Evolutionary conservation across 2,888 invertebrate species (phyloP), one percentile per base, ranked within the genome.

Genomic region (Spodoptera picta): DNA sequence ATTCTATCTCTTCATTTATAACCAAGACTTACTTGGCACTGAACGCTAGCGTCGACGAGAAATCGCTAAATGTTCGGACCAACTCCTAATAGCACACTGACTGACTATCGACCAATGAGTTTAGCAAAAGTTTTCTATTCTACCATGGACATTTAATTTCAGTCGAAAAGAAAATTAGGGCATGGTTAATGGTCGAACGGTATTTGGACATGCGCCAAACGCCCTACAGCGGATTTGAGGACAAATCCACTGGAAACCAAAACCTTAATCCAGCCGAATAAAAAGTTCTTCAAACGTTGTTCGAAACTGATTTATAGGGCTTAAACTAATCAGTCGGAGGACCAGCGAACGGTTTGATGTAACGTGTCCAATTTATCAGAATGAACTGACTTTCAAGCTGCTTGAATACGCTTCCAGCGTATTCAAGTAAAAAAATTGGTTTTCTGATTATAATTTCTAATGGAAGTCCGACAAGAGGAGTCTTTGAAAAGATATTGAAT

Each of bases 141-240:
- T 76, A 84, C 86, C 82, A 79, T 74, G 81, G 81, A 78, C 82
- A 84, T 85, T 87, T 89, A 86, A 87, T 88, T 87, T 87, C 82
- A 83, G 83, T 83, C 78, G 76, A 83, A 84, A 84, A 85, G 85
- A 87, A 89, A 93, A 90, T 90, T 90, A 90, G 91, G 87, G 85
- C 91, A 79, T 85, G 80, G 84, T 81, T 84, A 86, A 87, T 86
- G 84, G 87, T 88, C 80, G 85, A 84, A 83, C 81, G 81, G 82
- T 83, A 86, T 90, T 93, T 93, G 93, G 93, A 86, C 63, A 59
- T 23, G 64, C 59, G 90, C 93, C 93, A 93, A 84, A 76, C 82
- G 77, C 79, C 87, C 82, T 82, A 82, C 82, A 77, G 80, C 79
- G 83, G 83, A 82, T 86, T 86, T 77, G 84, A 82, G 82, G 84